Evolutionary conservation across 1,140 invertebrate species (phyloP).

Genomic region (Neodiprion lecontei): DNA sequence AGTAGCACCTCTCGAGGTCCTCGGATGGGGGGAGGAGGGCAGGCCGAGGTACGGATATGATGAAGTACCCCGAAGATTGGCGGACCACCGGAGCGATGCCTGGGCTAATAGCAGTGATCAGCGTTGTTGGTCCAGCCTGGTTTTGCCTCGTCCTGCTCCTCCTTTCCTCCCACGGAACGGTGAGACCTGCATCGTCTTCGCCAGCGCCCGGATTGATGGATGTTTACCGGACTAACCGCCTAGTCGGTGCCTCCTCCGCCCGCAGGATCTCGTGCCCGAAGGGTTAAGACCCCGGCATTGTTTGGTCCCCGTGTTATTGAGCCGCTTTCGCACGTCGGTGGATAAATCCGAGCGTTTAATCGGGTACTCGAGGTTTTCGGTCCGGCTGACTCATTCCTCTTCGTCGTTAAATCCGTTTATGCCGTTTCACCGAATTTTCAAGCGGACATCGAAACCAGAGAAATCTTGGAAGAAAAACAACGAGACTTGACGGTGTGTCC

Average conservation of each 20-base stretch:
- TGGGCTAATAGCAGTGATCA: constrained; percentile 62
- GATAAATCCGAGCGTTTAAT: too few relatives aligned
- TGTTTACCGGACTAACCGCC: constrained; percentile 51
- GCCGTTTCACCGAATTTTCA: too few relatives aligned
- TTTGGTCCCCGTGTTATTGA: background rate
- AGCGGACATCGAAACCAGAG: too few relatives aligned
- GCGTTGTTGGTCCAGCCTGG: constrained; percentile 33
- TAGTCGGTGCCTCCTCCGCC: background rate
- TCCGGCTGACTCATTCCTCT: too few relatives aligned
- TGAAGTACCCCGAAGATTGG: constrained; percentile 48
- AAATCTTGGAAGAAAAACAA: too few relatives aligned
- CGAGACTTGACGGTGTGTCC: too few relatives aligned
- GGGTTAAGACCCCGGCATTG: background rate
- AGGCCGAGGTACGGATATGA: constrained; percentile 38
- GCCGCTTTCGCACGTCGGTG: too few relatives aligned
- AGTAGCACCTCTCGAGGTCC: too few relatives aligned
- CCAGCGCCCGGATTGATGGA: constrained; percentile 53
- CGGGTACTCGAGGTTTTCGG: too few relatives aligned
- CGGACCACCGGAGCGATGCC: constrained; percentile 62
- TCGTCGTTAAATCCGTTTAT: too few relatives aligned
- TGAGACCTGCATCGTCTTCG: constrained; percentile 6
- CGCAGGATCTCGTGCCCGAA: background rate
- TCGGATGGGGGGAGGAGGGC: too few relatives aligned
- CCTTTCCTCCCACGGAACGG: constrained; percentile 21
- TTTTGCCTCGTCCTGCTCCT: constrained; percentile 35